Conservation (phyloP, 2,888 invertebrate species). For the Luperina nickerlii region DNA sequence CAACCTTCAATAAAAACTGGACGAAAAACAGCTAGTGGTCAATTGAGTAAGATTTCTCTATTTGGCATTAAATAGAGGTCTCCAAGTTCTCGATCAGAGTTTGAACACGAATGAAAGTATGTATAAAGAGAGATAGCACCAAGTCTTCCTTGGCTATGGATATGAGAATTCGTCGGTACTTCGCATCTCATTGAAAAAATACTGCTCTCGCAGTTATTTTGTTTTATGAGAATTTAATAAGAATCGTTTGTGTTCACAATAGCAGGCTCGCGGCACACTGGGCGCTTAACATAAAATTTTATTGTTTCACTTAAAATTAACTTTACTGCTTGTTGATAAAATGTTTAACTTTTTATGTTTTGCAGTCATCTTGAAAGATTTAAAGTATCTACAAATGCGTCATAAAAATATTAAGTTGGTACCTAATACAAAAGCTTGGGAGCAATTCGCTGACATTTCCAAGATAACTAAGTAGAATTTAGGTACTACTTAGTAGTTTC, state of each 20-base stretch:
- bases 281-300: conserved; percentile 19
- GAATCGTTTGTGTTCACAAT: conserved; percentile 51
- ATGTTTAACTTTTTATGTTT: conserved; percentile 14
- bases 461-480: no score
- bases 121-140: conserved; percentile 32
- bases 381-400: background rate
- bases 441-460: background rate
- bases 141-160: conserved; percentile 40
- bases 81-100: conserved; percentile 18
- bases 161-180: conserved; percentile 24
- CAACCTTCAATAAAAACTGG: conserved; percentile 52
- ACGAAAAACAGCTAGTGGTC: conserved; percentile 38
- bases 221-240: conserved; percentile 71
- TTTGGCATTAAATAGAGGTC: conserved; percentile 24
- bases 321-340: conserved; percentile 39
- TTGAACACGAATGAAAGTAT: conserved; percentile 6
- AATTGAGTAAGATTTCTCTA: conserved; percentile 46
- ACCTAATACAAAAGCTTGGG: background rate
- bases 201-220: conserved; percentile 63
- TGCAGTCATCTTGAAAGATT: background rate
- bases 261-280: conserved; percentile 29
- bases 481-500: background rate
- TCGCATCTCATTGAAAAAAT: conserved; percentile 50
- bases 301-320: conserved; percentile 32
- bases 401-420: conserved; percentile 12